phyloP scores from a whole-genome alignment of 2,113 vertebrate genomes.

The Thomomys bottae region DNA sequence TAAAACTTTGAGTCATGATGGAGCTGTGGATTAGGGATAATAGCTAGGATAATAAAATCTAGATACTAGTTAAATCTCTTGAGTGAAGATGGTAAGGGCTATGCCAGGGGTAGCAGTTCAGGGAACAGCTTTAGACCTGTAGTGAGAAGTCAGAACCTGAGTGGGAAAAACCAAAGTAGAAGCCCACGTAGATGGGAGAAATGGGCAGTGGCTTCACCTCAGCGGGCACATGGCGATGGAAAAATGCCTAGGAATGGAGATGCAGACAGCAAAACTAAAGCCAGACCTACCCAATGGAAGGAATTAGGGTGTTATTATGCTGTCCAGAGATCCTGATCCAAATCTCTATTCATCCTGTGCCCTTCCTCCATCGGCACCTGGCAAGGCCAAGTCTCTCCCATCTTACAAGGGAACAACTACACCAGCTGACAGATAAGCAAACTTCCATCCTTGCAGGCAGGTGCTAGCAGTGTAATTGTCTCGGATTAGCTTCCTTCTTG shows the following conservation, averaged over 20 bases:
- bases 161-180: background rate
- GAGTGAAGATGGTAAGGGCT: background rate
- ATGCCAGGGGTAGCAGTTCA: background rate
- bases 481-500: background rate
- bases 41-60: background rate
- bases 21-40: background rate
- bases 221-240: background rate
- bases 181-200: background rate
- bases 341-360: background rate
- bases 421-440: background rate
- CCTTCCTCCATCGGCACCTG: background rate
- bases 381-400: background rate
- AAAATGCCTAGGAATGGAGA: background rate
- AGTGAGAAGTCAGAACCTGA: background rate
- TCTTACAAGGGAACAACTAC: background rate
- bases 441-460: background rate
- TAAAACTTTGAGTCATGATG: background rate
- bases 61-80: background rate
- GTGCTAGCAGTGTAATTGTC: fast-evolving
- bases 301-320: fast-evolving
- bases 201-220: background rate
- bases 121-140: background rate
- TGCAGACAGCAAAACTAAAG: background rate
- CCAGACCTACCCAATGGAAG: background rate
- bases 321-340: background rate